Percentiles rank a stretch among this genome's conserved stretches.
These are phyloP conservation scores for Eubasilissa regina DNA, from an alignment of 1,140 invertebrate genomes.

Conservation along the genomic window DNA sequence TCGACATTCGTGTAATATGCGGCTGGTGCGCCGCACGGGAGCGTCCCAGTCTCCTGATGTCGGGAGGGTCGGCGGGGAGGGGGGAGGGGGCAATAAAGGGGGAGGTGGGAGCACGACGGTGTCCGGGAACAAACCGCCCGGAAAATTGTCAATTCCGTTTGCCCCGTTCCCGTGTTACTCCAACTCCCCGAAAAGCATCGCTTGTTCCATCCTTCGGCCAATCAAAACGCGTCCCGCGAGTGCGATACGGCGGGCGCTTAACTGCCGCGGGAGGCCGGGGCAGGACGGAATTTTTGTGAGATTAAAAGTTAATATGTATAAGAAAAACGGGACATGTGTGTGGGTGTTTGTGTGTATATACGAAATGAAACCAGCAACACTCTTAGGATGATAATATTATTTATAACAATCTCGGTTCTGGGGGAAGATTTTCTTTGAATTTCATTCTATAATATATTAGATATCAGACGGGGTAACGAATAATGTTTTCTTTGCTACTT, in stretches of 20 bases:
- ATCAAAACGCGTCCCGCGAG: slow-evolving; percentile 48
- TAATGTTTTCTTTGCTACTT: neutral
- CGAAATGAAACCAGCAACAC: neutral
- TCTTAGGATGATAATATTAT: neutral
- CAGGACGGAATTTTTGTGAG: neutral
- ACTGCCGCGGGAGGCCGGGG: slow-evolving; percentile 23
- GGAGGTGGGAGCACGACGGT: slow-evolving; percentile 60
- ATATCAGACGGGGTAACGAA: neutral
- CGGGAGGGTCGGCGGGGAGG: neutral
- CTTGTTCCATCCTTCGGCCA: slow-evolving; percentile 46
- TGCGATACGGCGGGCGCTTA: slow-evolving; percentile 42
- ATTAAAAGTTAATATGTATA: slow-evolving; percentile 30
- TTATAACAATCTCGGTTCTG: neutral
- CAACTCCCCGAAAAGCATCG: slow-evolving; percentile 59
- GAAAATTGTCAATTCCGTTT: slow-evolving; percentile 78
- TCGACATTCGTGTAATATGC: slow-evolving; percentile 19
- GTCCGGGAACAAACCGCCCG: slow-evolving; percentile 75
- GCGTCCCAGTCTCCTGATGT: neutral
- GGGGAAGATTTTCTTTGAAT: no score
- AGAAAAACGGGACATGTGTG: neutral
- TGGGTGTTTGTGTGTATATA: no score
- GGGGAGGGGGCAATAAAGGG: neutral
- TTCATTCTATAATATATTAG: no score
- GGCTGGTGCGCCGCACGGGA: neutral
- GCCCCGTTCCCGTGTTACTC: slow-evolving; percentile 61